A percentile compares a stretch with the other conserved stretches of the same genome.
Conservation (phyloP, 2,888 invertebrate species). For the Ommatoiulus sabulosus region DNA sequence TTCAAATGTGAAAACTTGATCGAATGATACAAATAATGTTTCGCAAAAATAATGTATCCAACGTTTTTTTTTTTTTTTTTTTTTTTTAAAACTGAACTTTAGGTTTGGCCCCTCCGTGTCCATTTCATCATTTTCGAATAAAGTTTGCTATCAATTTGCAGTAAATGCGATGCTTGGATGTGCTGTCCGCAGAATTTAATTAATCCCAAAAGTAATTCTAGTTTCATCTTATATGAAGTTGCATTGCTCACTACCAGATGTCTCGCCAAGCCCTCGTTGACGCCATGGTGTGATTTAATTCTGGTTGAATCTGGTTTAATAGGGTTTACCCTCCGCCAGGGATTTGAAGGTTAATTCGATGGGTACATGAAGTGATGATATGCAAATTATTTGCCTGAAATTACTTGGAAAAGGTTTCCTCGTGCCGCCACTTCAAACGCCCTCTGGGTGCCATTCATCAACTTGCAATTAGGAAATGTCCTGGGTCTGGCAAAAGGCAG, state of each 20-base stretch:
- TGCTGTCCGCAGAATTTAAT: no score
- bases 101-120: no score
- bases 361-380: slow-evolving; percentile 22
- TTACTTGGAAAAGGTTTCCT: not conserved
- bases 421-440: not conserved
- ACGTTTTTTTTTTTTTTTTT: no score
- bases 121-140: no score
- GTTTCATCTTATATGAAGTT: not conserved
- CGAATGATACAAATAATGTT: no score
- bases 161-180: no score
- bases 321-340: not conserved
- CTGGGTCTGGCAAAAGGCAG: not conserved
- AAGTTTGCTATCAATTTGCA: no score
- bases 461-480: not conserved
- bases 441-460: slow-evolving; percentile 11
- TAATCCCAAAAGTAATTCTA: no score
- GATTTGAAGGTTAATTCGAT: not conserved
- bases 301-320: not conserved
- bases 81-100: no score
- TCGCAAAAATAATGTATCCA: no score
- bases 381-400: not conserved
- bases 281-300: not conserved
- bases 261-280: not conserved
- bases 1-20: no score
- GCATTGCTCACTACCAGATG: not conserved